Evolutionary conservation across 2,113 vertebrate genomes (phyloP).

Genomic region (Callospermophilus lateralis): DNA sequence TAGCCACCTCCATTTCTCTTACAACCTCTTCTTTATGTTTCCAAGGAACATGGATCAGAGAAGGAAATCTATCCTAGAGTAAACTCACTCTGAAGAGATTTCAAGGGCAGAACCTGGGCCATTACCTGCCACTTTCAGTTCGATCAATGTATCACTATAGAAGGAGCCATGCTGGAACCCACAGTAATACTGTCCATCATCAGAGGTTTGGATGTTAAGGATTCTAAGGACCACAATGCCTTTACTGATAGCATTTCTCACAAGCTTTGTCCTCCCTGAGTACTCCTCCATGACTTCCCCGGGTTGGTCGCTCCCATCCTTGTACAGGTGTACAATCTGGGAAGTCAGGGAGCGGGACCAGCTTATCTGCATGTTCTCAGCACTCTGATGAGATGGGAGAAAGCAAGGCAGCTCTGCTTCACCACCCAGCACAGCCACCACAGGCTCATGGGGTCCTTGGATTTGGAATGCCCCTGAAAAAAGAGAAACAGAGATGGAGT

Average conservation of each 20-base stretch:
- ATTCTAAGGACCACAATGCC: background rate
- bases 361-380: background rate
- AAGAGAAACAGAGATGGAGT: background rate
- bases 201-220: background rate
- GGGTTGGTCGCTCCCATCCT: background rate
- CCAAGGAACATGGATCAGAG: background rate
- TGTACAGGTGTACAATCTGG: background rate
- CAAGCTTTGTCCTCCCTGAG: background rate
- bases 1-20: background rate
- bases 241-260: background rate
- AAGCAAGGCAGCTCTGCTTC: background rate
- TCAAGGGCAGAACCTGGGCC: background rate
- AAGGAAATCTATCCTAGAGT: background rate
- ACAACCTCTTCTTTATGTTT: background rate
- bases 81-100: background rate
- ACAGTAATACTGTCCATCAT: background rate
- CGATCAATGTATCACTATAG: background rate
- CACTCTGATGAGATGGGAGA: background rate
- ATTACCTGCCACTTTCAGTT: background rate
- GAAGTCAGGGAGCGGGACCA: rapidly evolving
- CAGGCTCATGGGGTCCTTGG: background rate
- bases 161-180: background rate
- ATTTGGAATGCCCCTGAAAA: background rate
- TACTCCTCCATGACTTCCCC: background rate
- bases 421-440: background rate